Evolutionary conservation across 92 coral and sea anemone genomes (phyloP).

Genomic region (Paramuricea clavata): DNA sequence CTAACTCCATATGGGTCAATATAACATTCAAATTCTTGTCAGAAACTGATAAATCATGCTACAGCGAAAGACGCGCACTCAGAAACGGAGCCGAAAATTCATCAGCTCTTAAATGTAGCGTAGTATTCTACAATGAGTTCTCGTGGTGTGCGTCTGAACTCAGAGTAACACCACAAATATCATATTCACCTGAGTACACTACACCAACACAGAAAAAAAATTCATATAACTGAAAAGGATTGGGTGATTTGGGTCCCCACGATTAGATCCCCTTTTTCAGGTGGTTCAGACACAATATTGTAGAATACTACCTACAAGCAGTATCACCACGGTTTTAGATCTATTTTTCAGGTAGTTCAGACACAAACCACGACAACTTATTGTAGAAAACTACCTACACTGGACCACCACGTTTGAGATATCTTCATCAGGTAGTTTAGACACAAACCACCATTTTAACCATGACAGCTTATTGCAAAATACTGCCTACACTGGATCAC

Average conservation of each 20-base stretch:
- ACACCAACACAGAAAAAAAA: too few species aligned
- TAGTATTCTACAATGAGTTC: not conserved
- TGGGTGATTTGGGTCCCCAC: too few species aligned
- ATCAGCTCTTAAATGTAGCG: too few species aligned
- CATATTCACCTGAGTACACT: too few species aligned
- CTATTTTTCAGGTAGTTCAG: not conserved
- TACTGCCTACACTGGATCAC: too few species aligned
- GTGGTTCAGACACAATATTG: too few species aligned
- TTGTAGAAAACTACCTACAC: not conserved
- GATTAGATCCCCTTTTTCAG: too few species aligned
- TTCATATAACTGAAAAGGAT: too few species aligned
- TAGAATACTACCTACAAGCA: not conserved
- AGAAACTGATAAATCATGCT: too few species aligned
- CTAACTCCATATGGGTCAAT: not conserved
- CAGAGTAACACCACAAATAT: not conserved
- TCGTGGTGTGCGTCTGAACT: not conserved
- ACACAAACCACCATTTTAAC: too few species aligned
- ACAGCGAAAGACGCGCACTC: not conserved
- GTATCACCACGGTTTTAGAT: not conserved
- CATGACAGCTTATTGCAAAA: too few species aligned
- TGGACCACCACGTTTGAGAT: not conserved
- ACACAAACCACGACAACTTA: not conserved
- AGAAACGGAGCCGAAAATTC: not conserved
- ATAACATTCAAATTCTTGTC: not conserved
- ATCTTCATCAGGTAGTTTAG: not conserved